Evolutionary conservation across 2,797 vertebrate species (phyloP).

Genomic region (Heliangelus exortis): DNA sequence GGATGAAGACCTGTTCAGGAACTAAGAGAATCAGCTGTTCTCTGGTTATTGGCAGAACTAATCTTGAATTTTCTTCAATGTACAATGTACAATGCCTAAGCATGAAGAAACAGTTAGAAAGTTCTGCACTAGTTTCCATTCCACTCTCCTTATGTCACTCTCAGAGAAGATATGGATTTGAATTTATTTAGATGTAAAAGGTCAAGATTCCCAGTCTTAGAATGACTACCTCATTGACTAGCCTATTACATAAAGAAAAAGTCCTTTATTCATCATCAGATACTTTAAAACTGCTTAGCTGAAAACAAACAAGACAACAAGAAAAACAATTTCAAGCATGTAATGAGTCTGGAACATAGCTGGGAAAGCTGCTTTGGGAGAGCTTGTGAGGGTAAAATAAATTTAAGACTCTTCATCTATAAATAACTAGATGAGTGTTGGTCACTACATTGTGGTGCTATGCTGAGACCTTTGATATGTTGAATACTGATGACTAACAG

Average conservation of each 20-base stretch:
- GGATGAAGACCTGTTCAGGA: neutral
- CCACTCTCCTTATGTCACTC: neutral
- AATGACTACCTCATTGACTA: neutral
- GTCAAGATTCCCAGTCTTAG: neutral
- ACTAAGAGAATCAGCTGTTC: neutral
- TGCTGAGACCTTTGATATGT: neutral
- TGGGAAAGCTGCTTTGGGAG: neutral
- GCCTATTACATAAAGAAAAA: neutral
- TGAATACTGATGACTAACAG: neutral
- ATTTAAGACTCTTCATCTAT: neutral
- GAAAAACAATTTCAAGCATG: neutral
- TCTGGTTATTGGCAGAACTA: neutral
- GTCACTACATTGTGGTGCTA: neutral
- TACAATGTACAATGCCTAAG: neutral
- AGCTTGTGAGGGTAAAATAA: neutral
- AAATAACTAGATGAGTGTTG: neutral
- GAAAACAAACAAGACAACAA: neutral
- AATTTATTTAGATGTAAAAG: neutral
- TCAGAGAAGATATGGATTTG: neutral
- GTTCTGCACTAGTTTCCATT: neutral
- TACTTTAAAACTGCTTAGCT: neutral
- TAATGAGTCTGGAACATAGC: neutral
- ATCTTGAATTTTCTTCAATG: neutral
- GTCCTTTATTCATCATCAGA: neutral
- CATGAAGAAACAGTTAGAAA: neutral